Conservation (phyloP, 35 echinoderm and acorn worm genomes). For the Ophiothrix spiculata region DNA sequence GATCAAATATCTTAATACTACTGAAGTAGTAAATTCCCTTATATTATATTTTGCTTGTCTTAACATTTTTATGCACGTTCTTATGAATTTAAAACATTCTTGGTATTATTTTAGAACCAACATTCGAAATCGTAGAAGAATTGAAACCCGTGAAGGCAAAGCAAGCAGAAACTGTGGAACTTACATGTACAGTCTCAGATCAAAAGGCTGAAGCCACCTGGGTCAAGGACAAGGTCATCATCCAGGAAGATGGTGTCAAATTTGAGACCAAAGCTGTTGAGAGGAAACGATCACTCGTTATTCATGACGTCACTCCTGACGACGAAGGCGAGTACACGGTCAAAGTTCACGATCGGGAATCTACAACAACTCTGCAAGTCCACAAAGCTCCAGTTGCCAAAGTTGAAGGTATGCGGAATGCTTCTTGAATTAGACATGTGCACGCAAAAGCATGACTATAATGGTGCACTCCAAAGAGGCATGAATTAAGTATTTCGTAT, state of each 20-base stretch:
- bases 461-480: too few relatives aligned
- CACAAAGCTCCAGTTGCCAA: background rate
- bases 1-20: too few relatives aligned
- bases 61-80: too few relatives aligned
- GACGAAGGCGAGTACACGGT: conserved; percentile 58
- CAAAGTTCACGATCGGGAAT: conserved; percentile 45
- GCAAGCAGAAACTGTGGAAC: conserved; percentile 27
- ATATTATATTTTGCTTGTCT: too few relatives aligned
- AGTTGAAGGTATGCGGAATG: background rate
- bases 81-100: too few relatives aligned
- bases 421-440: too few relatives aligned
- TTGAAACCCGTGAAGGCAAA: conserved; percentile 46
- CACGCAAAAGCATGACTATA: too few relatives aligned
- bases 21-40: too few relatives aligned
- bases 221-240: conserved; percentile 50
- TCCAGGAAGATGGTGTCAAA: conserved; percentile 41
- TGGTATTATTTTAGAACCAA: conserved; percentile 25
- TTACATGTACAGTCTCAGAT: conserved; percentile 53
- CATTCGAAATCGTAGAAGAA: conserved; percentile 57
- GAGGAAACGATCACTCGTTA: conserved; percentile 44
- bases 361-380: conserved; percentile 45
- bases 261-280: conserved; percentile 41
- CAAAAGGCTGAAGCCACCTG: conserved; percentile 54
- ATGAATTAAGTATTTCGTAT: too few relatives aligned
- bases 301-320: conserved; percentile 38